phyloP scores from a whole-genome alignment of 2,888 invertebrate species.

The Tetanocera ferruginea region DNA sequence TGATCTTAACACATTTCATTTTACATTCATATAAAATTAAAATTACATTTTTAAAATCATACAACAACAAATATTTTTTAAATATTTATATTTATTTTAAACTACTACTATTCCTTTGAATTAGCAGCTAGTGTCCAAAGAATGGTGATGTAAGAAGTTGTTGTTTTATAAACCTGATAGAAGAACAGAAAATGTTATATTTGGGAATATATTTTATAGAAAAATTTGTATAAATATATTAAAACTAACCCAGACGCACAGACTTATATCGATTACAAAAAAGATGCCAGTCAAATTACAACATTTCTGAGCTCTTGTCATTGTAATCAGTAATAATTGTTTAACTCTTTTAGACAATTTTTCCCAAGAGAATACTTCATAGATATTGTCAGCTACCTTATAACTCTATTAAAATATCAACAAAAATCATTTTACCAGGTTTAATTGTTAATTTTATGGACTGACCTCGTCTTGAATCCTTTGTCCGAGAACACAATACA shows the following conservation, averaged over 20 bases:
- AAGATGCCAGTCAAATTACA: slow-evolving; percentile 7
- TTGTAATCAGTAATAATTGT: not conserved
- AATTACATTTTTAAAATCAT: too few relatives aligned
- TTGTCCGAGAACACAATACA: slow-evolving; percentile 47
- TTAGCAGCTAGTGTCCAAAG: not conserved
- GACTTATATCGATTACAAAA: too few relatives aligned
- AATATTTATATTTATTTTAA: not conserved
- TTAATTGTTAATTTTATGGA: not conserved
- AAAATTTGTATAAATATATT: not conserved
- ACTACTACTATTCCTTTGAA: not conserved
- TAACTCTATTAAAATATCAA: not conserved
- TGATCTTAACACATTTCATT: too few relatives aligned
- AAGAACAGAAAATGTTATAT: not conserved
- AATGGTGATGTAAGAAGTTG: not conserved
- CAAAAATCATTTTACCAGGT: not conserved
- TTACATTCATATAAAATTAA: too few relatives aligned
- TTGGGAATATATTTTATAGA: not conserved
- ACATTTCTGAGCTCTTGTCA: slow-evolving; percentile 5
- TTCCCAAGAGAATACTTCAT: not conserved
- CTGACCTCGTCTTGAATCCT: slow-evolving; percentile 43
- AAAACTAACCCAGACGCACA: not conserved
- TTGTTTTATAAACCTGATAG: not conserved
- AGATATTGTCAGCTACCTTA: not conserved
- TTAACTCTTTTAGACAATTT: too few relatives aligned
- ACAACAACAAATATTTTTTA: not conserved